Base-by-base conservation (phyloP, 1,140 invertebrate species). In the Heliconius himera region DNA sequence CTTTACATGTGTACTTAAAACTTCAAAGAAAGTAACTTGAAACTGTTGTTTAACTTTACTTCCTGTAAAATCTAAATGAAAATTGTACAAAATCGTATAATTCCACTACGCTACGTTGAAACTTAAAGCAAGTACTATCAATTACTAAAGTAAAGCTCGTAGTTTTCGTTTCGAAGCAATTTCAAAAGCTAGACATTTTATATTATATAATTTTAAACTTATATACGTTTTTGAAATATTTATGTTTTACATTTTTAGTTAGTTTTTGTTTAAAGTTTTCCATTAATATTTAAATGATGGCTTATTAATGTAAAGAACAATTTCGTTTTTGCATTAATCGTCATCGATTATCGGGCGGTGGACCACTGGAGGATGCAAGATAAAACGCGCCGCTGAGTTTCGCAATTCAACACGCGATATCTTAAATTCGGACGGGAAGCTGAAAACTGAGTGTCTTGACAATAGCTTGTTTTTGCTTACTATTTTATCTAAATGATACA, bases 41-140 rank as follows among this genome's bases (percentile, higher is more conserved):
- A 29, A 66, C 9, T 29, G 4, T 36, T 38, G 36, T 22, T 41
- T 72, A n/a, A 20, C 18, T 38, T 72, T 16, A 38, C 20, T 29
- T 66, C 22, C 60, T 66, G 8, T 29, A 16, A 66, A 66, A 29
- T 66, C 26, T 66, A 66, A 66, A 66, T 66, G 22, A 66, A 66
- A 66, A 26, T 66, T 16, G 2, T 66, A 66, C 60, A 66, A 66
- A 66, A 66, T 22, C 11, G 5, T 66, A 8, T 22, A 66, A 66
- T 29, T 66, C 60, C 60, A 66, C 22, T 13, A 16, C 26, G 60
- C 60, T 26, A 66, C 60, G 60, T 26, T 66, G 26, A 66, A 66
- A 66, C 60, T 66, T 66, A 66, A 26, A 66, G 60, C 22, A 66
- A 66, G 60, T 66, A 29, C 60, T 66, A 66, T 66, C 60, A 66